Percentiles rank a stretch among this genome's conserved stretches.
Evolutionary conservation across 1,140 invertebrate genomes (phyloP).

Genomic region (Drosophila cardini): DNA sequence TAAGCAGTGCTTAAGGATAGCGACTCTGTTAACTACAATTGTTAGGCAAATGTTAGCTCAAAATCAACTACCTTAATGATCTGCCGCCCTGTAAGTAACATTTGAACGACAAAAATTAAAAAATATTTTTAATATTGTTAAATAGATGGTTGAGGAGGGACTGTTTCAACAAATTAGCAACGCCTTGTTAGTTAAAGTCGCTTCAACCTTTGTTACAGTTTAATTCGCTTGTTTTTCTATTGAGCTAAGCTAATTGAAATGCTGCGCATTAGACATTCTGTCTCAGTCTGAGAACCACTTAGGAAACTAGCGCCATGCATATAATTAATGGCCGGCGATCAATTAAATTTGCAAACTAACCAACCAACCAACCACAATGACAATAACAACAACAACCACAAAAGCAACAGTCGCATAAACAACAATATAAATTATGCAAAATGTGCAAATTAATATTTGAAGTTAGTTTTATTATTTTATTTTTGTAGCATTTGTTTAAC

Average conservation of each 20-base stretch:
- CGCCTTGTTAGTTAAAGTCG: background rate
- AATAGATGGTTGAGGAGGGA: background rate
- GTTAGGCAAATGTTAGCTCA: too few relatives aligned
- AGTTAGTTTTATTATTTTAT: constrained; percentile 60
- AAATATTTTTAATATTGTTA: too few relatives aligned
- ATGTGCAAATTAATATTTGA: constrained; percentile 65
- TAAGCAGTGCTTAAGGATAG: too few relatives aligned
- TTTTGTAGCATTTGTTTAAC: constrained; percentile 51
- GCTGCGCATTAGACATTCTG: constrained; percentile 46
- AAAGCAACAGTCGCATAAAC: constrained; percentile 49
- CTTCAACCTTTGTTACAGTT: constrained; percentile 38
- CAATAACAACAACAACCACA: constrained; percentile 7
- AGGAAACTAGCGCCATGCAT: constrained; percentile 48
- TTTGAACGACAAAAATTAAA: too few relatives aligned
- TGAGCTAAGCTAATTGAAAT: constrained; percentile 50
- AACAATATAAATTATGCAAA: constrained; percentile 75
- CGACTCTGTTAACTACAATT: too few relatives aligned
- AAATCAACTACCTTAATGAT: too few relatives aligned
- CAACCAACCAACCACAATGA: constrained; percentile 14
- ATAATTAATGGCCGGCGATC: constrained; percentile 72
- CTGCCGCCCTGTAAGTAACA: too few relatives aligned
- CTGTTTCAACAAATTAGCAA: background rate
- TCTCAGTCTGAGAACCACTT: constrained; percentile 48
- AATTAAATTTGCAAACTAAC: constrained; percentile 59
- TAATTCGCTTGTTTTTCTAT: constrained; percentile 47